Percentiles rank a stretch among this genome's conserved stretches.
Evolutionary conservation across 1,140 invertebrate genomes (phyloP).

Genomic region (honey bee (Apis mellifera)): DNA sequence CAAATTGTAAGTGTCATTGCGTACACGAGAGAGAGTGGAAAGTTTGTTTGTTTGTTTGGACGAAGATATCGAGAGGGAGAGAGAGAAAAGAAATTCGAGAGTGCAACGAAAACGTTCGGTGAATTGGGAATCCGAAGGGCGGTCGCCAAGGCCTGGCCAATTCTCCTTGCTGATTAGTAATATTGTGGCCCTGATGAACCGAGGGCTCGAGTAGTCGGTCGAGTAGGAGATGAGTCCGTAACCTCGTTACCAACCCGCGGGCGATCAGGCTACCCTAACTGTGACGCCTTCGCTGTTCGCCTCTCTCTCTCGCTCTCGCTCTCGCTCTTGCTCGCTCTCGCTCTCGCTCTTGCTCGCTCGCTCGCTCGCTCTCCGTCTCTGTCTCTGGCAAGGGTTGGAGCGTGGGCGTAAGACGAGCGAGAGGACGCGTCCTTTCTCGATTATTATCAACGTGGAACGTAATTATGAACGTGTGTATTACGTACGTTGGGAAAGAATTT

Average conservation of each 20-base stretch:
- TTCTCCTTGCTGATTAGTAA: slow-evolving; percentile 80
- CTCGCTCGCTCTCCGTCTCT: no score
- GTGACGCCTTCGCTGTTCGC: slow-evolving; percentile 54
- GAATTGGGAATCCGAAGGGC: slow-evolving; percentile 78
- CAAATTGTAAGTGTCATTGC: no score
- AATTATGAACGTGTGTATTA: no score
- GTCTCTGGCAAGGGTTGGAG: slow-evolving; percentile 18
- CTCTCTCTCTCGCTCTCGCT: slow-evolving; percentile 34
- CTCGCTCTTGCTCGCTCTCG: slow-evolving; percentile 12
- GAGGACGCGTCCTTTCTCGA: no score
- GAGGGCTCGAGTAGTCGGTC: slow-evolving; percentile 75
- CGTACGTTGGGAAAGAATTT: no score
- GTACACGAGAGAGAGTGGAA: no score
- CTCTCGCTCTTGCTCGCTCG: no score
- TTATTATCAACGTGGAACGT: no score
- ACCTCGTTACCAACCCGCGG: slow-evolving; percentile 77
- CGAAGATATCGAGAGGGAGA: no score
- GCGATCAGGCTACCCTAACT: slow-evolving; percentile 71
- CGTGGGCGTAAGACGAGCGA: slow-evolving; percentile 3
- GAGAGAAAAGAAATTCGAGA: no score
- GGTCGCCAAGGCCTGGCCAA: slow-evolving; percentile 75
- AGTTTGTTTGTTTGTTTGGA: no score
- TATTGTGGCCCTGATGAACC: slow-evolving; percentile 81
- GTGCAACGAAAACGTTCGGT: slow-evolving; percentile 44
- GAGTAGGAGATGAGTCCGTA: slow-evolving; percentile 80